These are phyloP conservation scores for Anastrepha ludens DNA, from an alignment of 1,140 invertebrate genomes.

Conservation along the genomic window DNA sequence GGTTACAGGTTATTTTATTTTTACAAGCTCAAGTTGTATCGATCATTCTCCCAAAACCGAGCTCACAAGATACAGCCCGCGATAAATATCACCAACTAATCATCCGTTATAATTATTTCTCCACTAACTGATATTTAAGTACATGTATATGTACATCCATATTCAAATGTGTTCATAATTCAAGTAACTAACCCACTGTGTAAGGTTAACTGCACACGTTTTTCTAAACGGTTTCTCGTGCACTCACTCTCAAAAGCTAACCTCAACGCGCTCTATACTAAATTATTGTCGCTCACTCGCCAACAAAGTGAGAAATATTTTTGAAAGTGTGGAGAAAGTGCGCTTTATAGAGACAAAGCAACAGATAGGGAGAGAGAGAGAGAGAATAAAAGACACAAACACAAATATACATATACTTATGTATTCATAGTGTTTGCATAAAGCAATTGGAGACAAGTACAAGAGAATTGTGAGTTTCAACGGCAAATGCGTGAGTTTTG, in stretches of 20 bases:
- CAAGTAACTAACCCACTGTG: neutral
- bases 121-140: too few species aligned
- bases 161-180: neutral
- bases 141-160: too few species aligned
- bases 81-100: too few species aligned
- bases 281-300: neutral
- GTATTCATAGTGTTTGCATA: neutral
- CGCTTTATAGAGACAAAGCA: neutral
- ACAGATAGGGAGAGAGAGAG: neutral
- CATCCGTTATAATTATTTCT: too few species aligned
- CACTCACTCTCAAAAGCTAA: neutral
- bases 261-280: neutral
- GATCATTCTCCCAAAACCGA: too few species aligned
- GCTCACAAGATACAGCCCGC: too few species aligned
- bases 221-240: neutral
- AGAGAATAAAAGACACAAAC: neutral
- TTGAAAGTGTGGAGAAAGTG: neutral
- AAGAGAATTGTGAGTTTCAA: neutral
- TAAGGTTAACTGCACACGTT: neutral
- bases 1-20: too few species aligned
- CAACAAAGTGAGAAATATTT: neutral
- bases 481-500: slow-evolving; percentile 2
- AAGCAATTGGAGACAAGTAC: neutral
- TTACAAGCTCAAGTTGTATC: too few species aligned
- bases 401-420: neutral